Base-by-base conservation (phyloP, 2,888 invertebrate species). In the Acleris literana region DNA sequence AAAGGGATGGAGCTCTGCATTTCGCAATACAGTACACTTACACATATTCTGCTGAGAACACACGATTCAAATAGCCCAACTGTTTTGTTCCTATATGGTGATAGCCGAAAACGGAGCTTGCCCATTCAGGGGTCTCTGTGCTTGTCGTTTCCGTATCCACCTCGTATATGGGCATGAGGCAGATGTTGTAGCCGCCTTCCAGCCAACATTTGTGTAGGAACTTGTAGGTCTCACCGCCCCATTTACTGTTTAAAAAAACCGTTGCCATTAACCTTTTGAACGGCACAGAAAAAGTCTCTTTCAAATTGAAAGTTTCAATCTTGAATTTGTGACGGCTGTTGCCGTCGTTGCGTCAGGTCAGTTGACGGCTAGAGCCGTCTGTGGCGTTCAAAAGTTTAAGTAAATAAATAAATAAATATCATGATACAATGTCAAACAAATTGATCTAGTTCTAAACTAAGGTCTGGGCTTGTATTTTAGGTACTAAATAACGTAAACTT, bases 201-300 rank as follows among this genome's bases (percentile, higher is more conserved):
- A 89, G 89, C 95, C 94, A 96, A 73, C 93, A 88, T 71, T 93
- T 83, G 83, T 87, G 93, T 72, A 93, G 93, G 74, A 93, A 95
- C 75, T 80, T 79, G 74, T 95, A 95, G 13, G 95, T 94, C 71
- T 91, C 93, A 44, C 84, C 82, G 0, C 95, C 94, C 96, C 96
- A 96, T 87, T 94, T 91, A 67, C 96, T 96, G 76, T 61, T 66
- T 22, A 53, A 44, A 25, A 49, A 53, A 18, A 16, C 13, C 39
- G 7, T 46, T 46, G 2, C 2, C 5, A 17, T 16, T n/a, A n/a
- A 13, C 16, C 43, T 9, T 11, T 43, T 29, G 2, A 7, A 2
- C 22, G 4, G 3, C 22, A 22, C 22, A 22, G 22, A 22, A 2
- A 4, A 22, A 22, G 4, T 22, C 22, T 22, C 22, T 22, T 22